Evolutionary conservation across 2,888 invertebrate species (phyloP).

Genomic region (Calameuta idolon): DNA sequence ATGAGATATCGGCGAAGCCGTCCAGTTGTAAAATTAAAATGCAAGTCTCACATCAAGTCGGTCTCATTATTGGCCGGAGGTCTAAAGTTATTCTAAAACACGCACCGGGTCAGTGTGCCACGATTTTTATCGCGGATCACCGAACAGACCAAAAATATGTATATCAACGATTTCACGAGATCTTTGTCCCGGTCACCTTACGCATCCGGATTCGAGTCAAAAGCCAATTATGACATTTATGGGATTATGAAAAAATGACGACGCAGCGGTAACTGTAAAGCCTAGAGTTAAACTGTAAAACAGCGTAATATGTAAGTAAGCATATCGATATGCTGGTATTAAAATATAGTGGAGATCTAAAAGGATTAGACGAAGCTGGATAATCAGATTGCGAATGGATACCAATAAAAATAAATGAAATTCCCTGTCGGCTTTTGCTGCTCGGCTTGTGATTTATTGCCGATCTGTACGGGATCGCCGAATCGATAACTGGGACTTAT

Average conservation of each 20-base stretch:
- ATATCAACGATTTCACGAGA: not conserved
- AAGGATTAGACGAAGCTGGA: not conserved
- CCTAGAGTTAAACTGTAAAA: not conserved
- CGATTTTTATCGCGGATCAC: conserved; percentile 16
- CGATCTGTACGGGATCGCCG: not conserved
- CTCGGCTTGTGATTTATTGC: not conserved
- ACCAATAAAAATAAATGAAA: not conserved
- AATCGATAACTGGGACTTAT: not conserved
- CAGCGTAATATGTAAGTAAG: not conserved
- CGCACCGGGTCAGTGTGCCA: conserved; percentile 27
- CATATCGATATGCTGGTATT: not conserved
- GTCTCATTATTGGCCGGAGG: conserved; percentile 49
- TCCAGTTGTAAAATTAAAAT: conserved; percentile 33
- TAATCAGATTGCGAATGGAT: not conserved
- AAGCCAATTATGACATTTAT: not conserved
- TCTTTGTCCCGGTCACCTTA: not conserved
- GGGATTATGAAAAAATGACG: not conserved
- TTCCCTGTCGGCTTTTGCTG: not conserved
- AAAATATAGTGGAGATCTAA: not conserved
- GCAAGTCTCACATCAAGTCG: conserved; percentile 41
- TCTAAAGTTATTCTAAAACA: conserved; percentile 61
- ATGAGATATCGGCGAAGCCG: not conserved
- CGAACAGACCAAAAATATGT: not conserved
- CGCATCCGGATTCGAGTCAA: not conserved
- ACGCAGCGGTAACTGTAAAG: not conserved